phyloP scores from a whole-genome alignment of 2,797 vertebrate genomes.

The Schizopygopsis pylzovi region DNA sequence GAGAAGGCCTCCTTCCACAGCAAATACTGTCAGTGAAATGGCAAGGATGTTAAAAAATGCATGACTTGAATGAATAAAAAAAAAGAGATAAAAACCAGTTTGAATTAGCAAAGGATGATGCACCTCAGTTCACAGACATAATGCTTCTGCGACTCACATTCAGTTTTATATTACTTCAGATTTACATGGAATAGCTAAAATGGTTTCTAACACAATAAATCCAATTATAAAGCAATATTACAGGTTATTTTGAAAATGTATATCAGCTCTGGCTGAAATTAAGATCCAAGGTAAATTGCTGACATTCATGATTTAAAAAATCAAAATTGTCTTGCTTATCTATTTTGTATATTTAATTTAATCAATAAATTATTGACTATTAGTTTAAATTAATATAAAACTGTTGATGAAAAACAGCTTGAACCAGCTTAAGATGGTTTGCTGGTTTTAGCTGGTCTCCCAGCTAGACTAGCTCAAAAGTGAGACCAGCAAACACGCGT shows the following conservation, averaged over 20 bases:
- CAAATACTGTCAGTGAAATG: constrained; percentile 32
- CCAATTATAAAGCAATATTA: background rate
- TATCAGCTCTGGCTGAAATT: background rate
- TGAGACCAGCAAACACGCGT: background rate
- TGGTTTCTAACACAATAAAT: background rate
- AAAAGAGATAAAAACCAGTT: background rate
- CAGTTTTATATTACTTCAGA: background rate
- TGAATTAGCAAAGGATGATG: background rate
- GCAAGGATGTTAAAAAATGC: constrained; percentile 42
- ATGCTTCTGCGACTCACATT: background rate
- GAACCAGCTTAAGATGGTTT: background rate
- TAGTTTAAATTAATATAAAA: background rate
- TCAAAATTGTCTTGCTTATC: background rate
- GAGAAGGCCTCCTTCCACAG: constrained; percentile 27
- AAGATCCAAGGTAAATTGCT: background rate
- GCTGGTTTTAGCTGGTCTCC: background rate
- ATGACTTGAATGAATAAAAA: constrained; percentile 18
- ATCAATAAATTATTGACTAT: background rate
- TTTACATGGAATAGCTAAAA: background rate
- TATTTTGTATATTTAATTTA: background rate
- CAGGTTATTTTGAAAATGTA: background rate
- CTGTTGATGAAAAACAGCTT: background rate
- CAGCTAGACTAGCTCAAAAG: background rate
- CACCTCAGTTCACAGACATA: background rate
- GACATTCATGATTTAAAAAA: background rate